Conservation (phyloP, 1,140 invertebrate species). For the Mylabris phalerata region DNA sequence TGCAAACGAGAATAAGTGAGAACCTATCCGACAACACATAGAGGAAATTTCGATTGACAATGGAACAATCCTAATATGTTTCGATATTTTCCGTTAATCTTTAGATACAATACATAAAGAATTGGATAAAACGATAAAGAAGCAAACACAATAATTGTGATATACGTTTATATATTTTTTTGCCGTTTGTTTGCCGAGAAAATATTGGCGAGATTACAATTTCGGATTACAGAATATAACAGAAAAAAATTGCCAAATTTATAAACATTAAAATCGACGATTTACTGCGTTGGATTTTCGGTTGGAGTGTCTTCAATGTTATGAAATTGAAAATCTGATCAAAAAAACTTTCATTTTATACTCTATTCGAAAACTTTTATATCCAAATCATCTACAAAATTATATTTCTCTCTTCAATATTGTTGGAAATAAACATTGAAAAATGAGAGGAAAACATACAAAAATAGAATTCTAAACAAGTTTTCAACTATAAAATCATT, state of each 20-base stretch:
- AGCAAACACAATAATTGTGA: slow-evolving; percentile 1
- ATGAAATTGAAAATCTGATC: background rate
- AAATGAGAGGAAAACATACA: too few relatives aligned
- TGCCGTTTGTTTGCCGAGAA: background rate
- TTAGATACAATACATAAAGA: slow-evolving; percentile 1
- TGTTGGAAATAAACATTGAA: too few relatives aligned
- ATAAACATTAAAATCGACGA: background rate
- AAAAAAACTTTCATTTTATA: too few relatives aligned
- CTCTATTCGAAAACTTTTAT: too few relatives aligned
- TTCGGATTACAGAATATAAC: background rate
- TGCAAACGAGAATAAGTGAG: too few relatives aligned
- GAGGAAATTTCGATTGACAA: slow-evolving; percentile 3
- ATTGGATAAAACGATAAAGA: too few relatives aligned
- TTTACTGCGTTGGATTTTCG: background rate
- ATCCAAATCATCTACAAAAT: too few relatives aligned
- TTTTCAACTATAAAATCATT: too few relatives aligned
- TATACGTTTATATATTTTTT: background rate
- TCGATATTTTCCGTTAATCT: slow-evolving; percentile 8
- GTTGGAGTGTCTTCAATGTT: background rate
- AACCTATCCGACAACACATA: background rate
- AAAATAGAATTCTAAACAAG: too few relatives aligned
- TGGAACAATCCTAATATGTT: slow-evolving; percentile 1
- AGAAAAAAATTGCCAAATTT: too few relatives aligned
- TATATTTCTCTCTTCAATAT: too few relatives aligned
- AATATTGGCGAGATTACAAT: background rate